These are phyloP conservation scores for Serilophus lunatus DNA, from an alignment of 2,113 vertebrate species.

Conservation along the genomic window DNA sequence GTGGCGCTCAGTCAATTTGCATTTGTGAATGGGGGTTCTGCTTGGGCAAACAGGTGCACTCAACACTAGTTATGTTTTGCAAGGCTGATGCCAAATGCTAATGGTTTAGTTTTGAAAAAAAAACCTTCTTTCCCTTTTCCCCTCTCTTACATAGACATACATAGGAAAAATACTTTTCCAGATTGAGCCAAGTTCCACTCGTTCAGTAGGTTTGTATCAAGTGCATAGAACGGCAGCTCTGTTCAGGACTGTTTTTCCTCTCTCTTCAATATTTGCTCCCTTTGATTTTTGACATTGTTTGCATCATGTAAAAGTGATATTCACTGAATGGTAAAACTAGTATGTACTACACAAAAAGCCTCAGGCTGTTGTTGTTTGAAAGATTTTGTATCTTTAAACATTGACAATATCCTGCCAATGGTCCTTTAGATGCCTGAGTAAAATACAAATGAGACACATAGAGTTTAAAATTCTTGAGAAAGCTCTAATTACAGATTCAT, in stretches of 20 bases:
- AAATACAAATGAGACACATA: conserved; percentile 54
- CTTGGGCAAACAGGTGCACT: background rate
- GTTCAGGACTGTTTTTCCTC: background rate
- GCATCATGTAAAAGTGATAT: conserved; percentile 43
- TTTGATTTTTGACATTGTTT: conserved; percentile 40
- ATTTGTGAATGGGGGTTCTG: background rate
- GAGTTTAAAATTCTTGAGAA: conserved; percentile 60
- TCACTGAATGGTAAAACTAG: background rate
- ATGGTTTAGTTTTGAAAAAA: background rate
- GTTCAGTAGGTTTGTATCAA: background rate
- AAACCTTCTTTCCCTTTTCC: background rate
- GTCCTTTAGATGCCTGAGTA: conserved; percentile 37
- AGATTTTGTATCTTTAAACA: conserved; percentile 50
- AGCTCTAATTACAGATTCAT: conserved; percentile 58
- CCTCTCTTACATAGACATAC: background rate
- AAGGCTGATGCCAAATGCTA: background rate
- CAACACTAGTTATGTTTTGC: background rate
- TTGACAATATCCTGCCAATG: conserved; percentile 15
- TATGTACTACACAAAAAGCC: conserved; percentile 45
- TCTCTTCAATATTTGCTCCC: background rate
- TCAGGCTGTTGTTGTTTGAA: conserved; percentile 42
- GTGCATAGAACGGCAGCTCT: background rate
- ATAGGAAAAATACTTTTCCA: background rate
- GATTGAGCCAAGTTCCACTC: background rate
- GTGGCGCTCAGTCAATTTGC: background rate